A percentile compares a stretch with the other conserved stretches of the same genome.
phyloP scores from a whole-genome alignment of 2,888 invertebrate genomes.

The Anodontia alba region DNA sequence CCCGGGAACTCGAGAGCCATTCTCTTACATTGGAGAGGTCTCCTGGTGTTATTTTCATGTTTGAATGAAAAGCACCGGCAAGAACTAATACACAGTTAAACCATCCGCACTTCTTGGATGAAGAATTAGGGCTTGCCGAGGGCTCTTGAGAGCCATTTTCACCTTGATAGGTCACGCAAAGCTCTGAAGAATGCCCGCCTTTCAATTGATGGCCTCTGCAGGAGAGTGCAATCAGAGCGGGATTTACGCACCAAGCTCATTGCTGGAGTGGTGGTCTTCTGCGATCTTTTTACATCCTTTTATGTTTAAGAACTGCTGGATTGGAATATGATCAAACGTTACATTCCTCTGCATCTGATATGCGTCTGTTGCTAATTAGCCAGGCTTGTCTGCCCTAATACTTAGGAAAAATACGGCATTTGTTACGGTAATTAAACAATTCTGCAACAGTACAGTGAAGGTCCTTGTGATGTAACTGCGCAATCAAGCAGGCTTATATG shows the following conservation, averaged over 20 bases:
- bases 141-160: background rate
- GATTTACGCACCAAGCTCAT: background rate
- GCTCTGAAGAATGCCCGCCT: background rate
- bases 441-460: no score
- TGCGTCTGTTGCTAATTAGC: no score
- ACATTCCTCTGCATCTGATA: no score
- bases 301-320: no score
- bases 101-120: background rate
- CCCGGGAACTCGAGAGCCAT: no score
- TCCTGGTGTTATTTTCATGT: background rate
- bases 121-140: background rate
- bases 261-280: background rate
- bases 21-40: background rate
- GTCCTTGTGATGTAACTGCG: no score
- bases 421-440: no score
- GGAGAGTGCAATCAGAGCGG: background rate
- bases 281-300: no score
- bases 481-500: no score
- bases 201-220: background rate
- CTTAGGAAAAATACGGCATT: no score
- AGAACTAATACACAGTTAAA: background rate
- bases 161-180: background rate
- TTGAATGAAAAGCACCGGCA: background rate
- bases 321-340: no score
- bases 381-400: no score